These are phyloP conservation scores for Pelusios castaneus DNA, from an alignment of 2,113 vertebrate species.

Conservation along the genomic window DNA sequence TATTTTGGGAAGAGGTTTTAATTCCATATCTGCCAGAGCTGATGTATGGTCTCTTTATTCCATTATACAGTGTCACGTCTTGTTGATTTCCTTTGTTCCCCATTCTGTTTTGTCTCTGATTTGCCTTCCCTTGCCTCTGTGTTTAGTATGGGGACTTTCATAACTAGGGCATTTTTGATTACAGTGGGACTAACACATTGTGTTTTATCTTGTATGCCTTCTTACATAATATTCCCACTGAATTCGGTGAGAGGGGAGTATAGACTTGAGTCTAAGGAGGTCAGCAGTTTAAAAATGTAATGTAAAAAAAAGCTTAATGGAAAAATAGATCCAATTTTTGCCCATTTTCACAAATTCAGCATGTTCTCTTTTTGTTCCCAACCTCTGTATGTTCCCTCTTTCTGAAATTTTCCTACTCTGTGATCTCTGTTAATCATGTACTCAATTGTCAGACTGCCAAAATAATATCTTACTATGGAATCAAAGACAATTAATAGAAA, in stretches of 20 bases:
- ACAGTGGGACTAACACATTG: neutral
- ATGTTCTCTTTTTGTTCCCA: neutral
- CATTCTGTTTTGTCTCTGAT: neutral
- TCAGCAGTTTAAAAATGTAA: neutral
- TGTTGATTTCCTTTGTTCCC: neutral
- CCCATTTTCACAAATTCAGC: neutral
- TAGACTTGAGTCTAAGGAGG: neutral
- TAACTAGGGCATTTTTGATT: neutral
- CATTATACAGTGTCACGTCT: neutral
- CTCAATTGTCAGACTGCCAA: neutral
- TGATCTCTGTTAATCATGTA: neutral
- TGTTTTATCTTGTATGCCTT: neutral
- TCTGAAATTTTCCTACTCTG: neutral
- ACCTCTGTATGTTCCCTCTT: neutral
- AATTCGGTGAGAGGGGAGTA: neutral
- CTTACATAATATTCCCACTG: neutral
- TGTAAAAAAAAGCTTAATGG: neutral
- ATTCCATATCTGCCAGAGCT: neutral
- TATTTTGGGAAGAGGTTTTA: neutral
- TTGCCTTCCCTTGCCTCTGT: neutral
- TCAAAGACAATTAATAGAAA: neutral
- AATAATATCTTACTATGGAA: neutral
- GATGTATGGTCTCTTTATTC: neutral
- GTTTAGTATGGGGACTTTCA: neutral
- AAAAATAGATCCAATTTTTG: neutral